These are phyloP conservation scores for Didymodactylos carnosus DNA, from an alignment of 2,888 invertebrate species.

Conservation along the genomic window DNA sequence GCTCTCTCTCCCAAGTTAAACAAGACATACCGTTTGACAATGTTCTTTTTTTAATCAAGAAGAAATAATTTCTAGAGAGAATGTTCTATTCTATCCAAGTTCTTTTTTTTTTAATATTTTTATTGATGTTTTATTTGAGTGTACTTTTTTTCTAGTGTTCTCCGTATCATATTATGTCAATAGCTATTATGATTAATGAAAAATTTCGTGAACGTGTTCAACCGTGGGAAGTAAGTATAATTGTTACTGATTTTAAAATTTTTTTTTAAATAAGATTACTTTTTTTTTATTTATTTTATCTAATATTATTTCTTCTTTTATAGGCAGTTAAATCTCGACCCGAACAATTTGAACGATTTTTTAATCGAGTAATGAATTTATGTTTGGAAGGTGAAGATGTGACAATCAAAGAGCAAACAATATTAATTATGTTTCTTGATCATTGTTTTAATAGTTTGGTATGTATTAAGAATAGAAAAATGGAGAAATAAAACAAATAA, in stretches of 20 bases:
- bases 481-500: no score
- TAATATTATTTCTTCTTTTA: conserved; percentile 1
- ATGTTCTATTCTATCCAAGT: neutral
- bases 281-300: no score
- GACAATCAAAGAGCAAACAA: conserved; percentile 46
- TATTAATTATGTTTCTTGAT: conserved; percentile 69
- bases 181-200: conserved; percentile 93
- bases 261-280: neutral
- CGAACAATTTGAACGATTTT: neutral
- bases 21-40: conserved; percentile 92
- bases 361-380: conserved; percentile 31
- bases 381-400: conserved; percentile 43
- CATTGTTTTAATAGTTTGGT: conserved; percentile 87
- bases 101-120: neutral
- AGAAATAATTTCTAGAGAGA: conserved; percentile 24
- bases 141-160: conserved; percentile 12
- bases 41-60: conserved; percentile 61
- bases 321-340: neutral
- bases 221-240: conserved; percentile 47
- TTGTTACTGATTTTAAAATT: neutral
- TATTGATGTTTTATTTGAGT: neutral
- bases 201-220: conserved; percentile 88
- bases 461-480: conserved; percentile 18
- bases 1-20: conserved; percentile 44
- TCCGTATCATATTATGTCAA: conserved; percentile 63